These are phyloP conservation scores for Motacilla alba DNA, from an alignment of 2,113 vertebrate genomes.

Conservation along the genomic window DNA sequence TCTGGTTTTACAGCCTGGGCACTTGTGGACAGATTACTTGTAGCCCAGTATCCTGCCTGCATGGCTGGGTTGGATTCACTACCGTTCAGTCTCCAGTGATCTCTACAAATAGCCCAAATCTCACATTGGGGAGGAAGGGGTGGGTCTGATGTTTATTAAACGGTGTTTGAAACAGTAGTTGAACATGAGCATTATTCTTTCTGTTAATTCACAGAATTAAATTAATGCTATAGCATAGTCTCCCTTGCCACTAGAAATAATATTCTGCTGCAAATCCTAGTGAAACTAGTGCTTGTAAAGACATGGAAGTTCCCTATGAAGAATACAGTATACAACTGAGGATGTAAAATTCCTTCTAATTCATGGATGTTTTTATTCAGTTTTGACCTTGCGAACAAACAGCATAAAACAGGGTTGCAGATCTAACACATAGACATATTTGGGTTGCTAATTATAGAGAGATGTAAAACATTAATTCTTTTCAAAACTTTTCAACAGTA, in stretches of 20 bases:
- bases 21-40: neutral
- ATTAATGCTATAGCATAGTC: neutral
- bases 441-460: neutral
- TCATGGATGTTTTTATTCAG: neutral
- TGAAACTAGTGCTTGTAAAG: neutral
- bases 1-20: neutral
- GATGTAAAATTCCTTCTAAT: neutral
- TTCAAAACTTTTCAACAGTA: neutral
- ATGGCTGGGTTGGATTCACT: neutral
- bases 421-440: neutral
- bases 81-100: neutral
- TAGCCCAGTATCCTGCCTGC: neutral
- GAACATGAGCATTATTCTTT: rapidly evolving
- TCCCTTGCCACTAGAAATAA: neutral
- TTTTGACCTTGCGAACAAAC: neutral
- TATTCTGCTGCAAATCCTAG: neutral
- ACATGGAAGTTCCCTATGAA: neutral
- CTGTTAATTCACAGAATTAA: neutral
- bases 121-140: neutral
- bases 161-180: neutral
- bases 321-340: neutral
- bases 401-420: neutral
- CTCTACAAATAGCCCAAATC: neutral
- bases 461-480: neutral
- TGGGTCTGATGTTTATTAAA: neutral